Evolutionary conservation across 2,113 vertebrate genomes (phyloP).

Genomic region (Acanthochromis polyacanthus): DNA sequence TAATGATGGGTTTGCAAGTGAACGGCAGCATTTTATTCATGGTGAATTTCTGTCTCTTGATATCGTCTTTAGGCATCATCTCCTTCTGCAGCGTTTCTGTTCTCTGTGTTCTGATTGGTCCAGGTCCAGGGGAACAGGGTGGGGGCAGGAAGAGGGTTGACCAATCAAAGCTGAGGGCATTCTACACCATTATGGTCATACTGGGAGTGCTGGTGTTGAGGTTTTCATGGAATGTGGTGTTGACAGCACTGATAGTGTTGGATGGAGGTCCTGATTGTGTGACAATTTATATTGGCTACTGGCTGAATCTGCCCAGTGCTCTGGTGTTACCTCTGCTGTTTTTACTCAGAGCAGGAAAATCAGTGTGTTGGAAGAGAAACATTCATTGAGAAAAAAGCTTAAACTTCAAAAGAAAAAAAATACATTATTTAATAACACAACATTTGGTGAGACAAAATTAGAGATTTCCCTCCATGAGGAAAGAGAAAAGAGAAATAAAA

Average conservation of each 20-base stretch:
- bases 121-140: background rate
- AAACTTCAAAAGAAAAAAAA: no score
- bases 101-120: slow-evolving; percentile 5
- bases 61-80: background rate
- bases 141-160: background rate
- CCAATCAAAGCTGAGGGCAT: slow-evolving; percentile 3
- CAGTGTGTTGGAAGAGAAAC: background rate
- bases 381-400: no score
- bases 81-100: background rate
- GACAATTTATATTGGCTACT: background rate
- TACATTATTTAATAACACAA: no score
- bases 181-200: background rate
- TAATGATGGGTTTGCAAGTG: no score
- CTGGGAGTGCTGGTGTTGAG: background rate
- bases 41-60: background rate
- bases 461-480: no score
- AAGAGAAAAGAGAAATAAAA: no score
- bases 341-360: slow-evolving; percentile 8
- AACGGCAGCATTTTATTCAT: fast-evolving
- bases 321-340: slow-evolving; percentile 4
- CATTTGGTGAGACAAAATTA: no score
- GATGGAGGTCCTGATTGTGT: background rate
- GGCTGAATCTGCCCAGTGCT: background rate
- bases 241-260: background rate
- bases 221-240: background rate